These are phyloP conservation scores for Pachyuromys duprasi DNA, from an alignment of 2,797 vertebrate species.

Conservation along the genomic window DNA sequence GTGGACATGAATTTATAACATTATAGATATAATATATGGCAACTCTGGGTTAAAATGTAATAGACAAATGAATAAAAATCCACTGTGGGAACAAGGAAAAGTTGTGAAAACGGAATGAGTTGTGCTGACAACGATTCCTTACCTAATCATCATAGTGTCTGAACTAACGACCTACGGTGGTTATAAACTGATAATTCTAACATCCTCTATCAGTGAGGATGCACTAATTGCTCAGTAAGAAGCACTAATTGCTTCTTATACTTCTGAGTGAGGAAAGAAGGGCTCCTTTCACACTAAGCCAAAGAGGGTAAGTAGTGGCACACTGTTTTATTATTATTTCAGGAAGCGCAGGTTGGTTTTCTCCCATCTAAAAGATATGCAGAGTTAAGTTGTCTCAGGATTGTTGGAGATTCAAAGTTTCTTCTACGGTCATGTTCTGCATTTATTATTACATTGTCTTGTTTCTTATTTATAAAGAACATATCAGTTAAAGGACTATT, in stretches of 20 bases:
- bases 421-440: not conserved
- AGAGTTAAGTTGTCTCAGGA: no score
- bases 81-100: not conserved
- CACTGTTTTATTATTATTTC: not conserved
- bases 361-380: not conserved
- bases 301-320: not conserved
- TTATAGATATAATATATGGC: not conserved
- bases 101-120: not conserved
- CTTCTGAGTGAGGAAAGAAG: not conserved
- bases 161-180: not conserved
- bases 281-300: not conserved
- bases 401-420: not conserved
- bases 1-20: not conserved
- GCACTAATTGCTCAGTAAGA: not conserved
- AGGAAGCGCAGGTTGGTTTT: not conserved
- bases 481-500: not conserved
- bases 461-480: not conserved
- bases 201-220: not conserved
- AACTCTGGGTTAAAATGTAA: not conserved
- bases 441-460: not conserved
- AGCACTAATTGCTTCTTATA: not conserved
- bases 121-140: constrained; percentile 21
- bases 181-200: not conserved
- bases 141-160: not conserved
- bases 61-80: not conserved